A percentile compares a stretch with the other conserved stretches of the same genome.
These are phyloP conservation scores for Gymnoscopelus microlampas DNA, from an alignment of 2,797 vertebrate species.

Conservation along the genomic window DNA sequence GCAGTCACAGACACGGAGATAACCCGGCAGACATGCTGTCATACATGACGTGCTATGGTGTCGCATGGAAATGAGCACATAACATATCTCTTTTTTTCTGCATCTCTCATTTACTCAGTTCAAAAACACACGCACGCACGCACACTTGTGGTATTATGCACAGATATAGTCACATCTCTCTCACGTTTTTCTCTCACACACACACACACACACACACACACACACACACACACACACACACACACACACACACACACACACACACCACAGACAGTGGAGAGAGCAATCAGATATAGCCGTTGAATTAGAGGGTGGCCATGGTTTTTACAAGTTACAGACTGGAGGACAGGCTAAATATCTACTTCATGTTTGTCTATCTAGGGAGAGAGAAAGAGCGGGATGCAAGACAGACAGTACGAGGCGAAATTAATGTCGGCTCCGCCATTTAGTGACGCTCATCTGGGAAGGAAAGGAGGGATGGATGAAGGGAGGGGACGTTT, in stretches of 20 bases:
- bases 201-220: conserved; percentile 9
- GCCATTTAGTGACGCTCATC: too few relatives aligned
- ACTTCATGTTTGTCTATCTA: conserved; percentile 2
- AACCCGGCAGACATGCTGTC: too few relatives aligned
- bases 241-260: conserved; percentile 3
- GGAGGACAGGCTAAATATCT: conserved; percentile 16
- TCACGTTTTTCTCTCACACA: too few relatives aligned
- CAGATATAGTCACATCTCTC: too few relatives aligned
- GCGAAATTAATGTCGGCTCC: too few relatives aligned
- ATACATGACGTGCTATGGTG: too few relatives aligned
- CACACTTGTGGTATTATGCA: background rate
- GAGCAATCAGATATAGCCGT: background rate
- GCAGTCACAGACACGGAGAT: background rate
- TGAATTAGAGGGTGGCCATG: conserved; percentile 24
- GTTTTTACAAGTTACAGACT: conserved; percentile 6
- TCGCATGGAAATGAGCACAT: too few relatives aligned
- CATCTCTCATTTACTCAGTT: too few relatives aligned
- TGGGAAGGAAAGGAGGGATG: conserved; percentile 21
- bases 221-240: background rate
- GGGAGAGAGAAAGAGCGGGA: conserved; percentile 4
- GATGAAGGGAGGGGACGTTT: background rate
- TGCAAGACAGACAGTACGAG: too few relatives aligned
- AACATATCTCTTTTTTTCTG: too few relatives aligned
- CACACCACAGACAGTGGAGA: conserved; percentile 3
- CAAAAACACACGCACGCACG: background rate